Evolutionary conservation across 2,888 invertebrate genomes (phyloP), one percentile per base, ranked within the genome.

Genomic region (Entomobrya proxima): DNA sequence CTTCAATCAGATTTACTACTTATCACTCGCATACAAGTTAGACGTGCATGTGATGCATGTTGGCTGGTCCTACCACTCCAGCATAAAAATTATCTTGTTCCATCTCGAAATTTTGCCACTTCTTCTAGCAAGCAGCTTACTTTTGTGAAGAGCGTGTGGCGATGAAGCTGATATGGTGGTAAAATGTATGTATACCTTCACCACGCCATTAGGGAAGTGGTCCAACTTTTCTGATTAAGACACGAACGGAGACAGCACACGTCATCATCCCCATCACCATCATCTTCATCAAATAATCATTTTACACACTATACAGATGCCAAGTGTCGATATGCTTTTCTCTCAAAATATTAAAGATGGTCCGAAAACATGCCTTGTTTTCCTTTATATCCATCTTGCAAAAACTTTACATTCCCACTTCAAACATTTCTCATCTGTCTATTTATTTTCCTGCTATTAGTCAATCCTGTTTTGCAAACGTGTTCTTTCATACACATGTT

Each of bases 1-100:
- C 15, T 69, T 69, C 30, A 67, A 67, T 24, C 67, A 40, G 21
- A 67, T 40, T 67, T 67, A 24, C 67, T 40, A 32, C 32, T 61
- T n/a, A n/a, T n/a, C n/a, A 15, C 27, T 18, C 11, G 1, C 18
- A 15, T 32, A 21, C 37, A 37, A 21, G 35, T 64, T 18, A 64
- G 2, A n/a, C 15, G 27, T 27, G n/a, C n/a, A n/a, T 32, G 9
- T 9, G 30, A 11, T 61, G 35, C 6, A 1, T 64, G n/a, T 0
- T 64, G 35, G 5, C 64, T 11, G 18, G 32, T 1, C 32, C 13
- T 13, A 35, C n/a, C 13, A 32, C 30, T 61, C 21, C 32, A 32
- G 32, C 61, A n/a, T 35, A 1, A 67, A 67, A 58, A 67, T 15
- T 40, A 67, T 40, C 24, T 24, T 40, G 40, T 40, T 15, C 24